Evolutionary conservation across 2,888 invertebrate species (phyloP).

Genomic region (Hesperia comma): DNA sequence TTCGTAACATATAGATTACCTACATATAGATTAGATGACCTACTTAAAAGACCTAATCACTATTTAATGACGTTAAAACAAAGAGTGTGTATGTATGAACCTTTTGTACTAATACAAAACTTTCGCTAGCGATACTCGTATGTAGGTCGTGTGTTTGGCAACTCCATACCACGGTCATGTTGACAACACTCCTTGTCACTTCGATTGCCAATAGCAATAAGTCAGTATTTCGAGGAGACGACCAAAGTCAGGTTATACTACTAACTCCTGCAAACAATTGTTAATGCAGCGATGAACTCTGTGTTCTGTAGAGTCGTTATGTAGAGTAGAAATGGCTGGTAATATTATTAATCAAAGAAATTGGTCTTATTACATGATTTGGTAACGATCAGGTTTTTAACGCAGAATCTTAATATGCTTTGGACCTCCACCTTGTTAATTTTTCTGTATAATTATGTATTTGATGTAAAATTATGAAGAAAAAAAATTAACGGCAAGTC

Average conservation of each 20-base stretch:
- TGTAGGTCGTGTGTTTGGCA: conserved; percentile 17
- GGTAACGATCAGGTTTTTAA: no score
- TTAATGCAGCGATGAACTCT: conserved; percentile 30
- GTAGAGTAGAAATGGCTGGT: neutral
- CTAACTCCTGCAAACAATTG: conserved; percentile 20
- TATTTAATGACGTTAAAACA: conserved; percentile 13
- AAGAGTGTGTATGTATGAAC: neutral
- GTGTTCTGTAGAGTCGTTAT: conserved; percentile 2
- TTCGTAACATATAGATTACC: no score
- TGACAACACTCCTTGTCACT: conserved; percentile 16
- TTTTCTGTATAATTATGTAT: no score
- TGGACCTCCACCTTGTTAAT: no score
- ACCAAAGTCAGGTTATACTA: conserved; percentile 24
- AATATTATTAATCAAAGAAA: conserved; percentile 14
- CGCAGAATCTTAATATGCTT: no score
- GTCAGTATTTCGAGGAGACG: conserved; percentile 6
- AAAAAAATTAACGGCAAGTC: no score
- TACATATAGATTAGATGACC: no score
- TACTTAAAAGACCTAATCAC: conserved; percentile 9
- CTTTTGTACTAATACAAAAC: conserved; percentile 27
- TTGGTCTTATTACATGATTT: no score
- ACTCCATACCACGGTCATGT: neutral
- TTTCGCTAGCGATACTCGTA: conserved; percentile 24
- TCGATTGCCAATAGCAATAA: conserved; percentile 5
- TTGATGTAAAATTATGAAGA: no score